phyloP scores from a whole-genome alignment of 2,797 vertebrate species.

The Etheostoma perlongum region DNA sequence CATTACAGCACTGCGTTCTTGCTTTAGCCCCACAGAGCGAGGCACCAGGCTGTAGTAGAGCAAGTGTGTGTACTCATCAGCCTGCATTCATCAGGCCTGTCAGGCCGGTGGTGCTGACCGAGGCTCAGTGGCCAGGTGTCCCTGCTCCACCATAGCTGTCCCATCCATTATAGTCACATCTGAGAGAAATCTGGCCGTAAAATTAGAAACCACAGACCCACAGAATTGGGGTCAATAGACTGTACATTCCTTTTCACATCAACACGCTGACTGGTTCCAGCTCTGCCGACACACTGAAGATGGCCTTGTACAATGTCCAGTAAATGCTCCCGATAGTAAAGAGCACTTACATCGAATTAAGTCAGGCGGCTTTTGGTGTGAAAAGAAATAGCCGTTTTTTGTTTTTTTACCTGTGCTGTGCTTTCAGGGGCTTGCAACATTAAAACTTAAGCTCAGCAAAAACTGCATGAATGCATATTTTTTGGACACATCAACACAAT shows the following conservation, averaged over 20 bases:
- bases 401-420: too few species aligned
- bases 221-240: constrained; percentile 69
- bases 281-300: constrained; percentile 1
- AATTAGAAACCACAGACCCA: constrained; percentile 64
- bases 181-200: constrained; percentile 61
- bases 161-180: constrained; percentile 63
- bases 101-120: constrained; percentile 61
- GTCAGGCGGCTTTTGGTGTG: not conserved
- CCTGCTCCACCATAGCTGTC: constrained; percentile 49
- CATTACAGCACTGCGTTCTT: constrained; percentile 1
- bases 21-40: constrained; percentile 9
- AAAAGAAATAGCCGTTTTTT: too few species aligned
- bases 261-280: constrained; percentile 34
- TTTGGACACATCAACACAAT: too few species aligned
- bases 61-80: constrained; percentile 46
- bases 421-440: too few species aligned
- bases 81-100: constrained; percentile 71
- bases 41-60: constrained; percentile 25
- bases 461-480: too few species aligned
- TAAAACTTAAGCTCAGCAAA: too few species aligned
- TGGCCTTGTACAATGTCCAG: not conserved
- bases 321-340: not conserved
- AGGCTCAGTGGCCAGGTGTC: constrained; percentile 66
- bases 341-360: not conserved
- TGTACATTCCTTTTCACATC: constrained; percentile 49